Base-by-base conservation (phyloP, 2,888 invertebrate species). In the Choreutis nemorana region DNA sequence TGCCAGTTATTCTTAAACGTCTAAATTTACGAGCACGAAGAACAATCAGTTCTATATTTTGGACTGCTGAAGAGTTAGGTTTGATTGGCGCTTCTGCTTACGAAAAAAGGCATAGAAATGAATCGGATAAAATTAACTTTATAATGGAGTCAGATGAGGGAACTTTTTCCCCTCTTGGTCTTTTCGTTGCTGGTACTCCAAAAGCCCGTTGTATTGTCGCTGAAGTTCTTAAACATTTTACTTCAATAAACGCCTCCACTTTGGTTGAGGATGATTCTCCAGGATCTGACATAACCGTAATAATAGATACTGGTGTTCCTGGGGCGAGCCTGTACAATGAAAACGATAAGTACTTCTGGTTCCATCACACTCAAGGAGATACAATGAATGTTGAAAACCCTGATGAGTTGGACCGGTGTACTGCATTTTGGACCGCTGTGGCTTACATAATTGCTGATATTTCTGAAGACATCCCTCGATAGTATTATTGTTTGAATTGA, bases 61-160 rank as follows among this genome's bases (percentile, higher is more conserved):
- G 91, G 91, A 91, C 92, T 0, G 86, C 82, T 1, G 92, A 93
- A 70, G 91, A 92, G 65, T 63, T 83, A 36, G 91, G 91, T 5
- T 64, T 83, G 0, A 45, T 85, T 28, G 91, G 91, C 15, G 87
- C 87, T 1, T 39, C 62, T 13, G 82, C 81, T 0, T 92, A 91
- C 52, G 81, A 83, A 39, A 52, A 82, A 29, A 55, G 57, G 3
- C 89, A 91, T 46, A 66, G 70, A 44, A 51, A 77, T 27, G 77
- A 79, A 40, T 58, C 79, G 20, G 54, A 81, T 3, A 85, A 89
- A 40, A 84, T 89, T 32, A 86, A 86, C 49, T 83, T 90, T 28
- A 85, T 90, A 1, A 87, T 92, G 84, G 92, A 93, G 66, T 91
- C 91, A 1, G 92, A 93, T 55, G 82, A 82, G 48, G 93, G 93